Evolutionary conservation across 2,797 vertebrate genomes (phyloP), one percentile per base, ranked within the genome.

Genomic region (Alauda arvensis): DNA sequence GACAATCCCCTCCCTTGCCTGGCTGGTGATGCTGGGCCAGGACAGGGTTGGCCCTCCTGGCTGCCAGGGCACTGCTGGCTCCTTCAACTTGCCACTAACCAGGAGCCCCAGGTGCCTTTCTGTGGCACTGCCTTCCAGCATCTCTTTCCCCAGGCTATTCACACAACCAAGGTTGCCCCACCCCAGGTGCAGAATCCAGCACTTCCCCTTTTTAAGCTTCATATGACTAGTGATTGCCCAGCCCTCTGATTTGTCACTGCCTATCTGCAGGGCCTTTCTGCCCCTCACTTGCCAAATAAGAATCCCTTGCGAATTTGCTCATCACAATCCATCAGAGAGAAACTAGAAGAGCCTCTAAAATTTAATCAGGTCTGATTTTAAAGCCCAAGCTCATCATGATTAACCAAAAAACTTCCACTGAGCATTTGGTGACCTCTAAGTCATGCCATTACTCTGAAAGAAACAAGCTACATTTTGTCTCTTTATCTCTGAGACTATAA

Each of bases 391-490:
- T 81, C 81, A 56, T 52, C 49, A 45, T 19, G 2, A 14, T 74
- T 82, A 23, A 10, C 69, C 43, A 18, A 71, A 60, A 84, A 55
- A 29, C 5, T 79, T 23, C 39, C 52, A 24, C 18, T 60, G 51
- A 68, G 26, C 29, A 8, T 48, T 18, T 31, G 65, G 7, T 42
- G 55, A 78, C 59, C 60, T 34, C 24, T 66, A 77, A 53, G 40
- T 26, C 25, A 77, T 12, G 25, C 40, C 60, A 61, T 75, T 82
- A 68, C 46, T 65, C 37, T 48, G 33, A 82, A 91, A 74, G 69
- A 88, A 77, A 82, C 33, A 85, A 77, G 60, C 62, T 81, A 75
- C 66, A 59, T 91, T 92, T 93, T 95, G 67, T 26, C 15, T 80
- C 37, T 65, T 84, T 76, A 80, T 87, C 51, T 84, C 82, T 79